Percentiles rank a stretch among this genome's conserved stretches.
phyloP scores from a whole-genome alignment of 2,113 vertebrate species.

The Tupaia tana region DNA sequence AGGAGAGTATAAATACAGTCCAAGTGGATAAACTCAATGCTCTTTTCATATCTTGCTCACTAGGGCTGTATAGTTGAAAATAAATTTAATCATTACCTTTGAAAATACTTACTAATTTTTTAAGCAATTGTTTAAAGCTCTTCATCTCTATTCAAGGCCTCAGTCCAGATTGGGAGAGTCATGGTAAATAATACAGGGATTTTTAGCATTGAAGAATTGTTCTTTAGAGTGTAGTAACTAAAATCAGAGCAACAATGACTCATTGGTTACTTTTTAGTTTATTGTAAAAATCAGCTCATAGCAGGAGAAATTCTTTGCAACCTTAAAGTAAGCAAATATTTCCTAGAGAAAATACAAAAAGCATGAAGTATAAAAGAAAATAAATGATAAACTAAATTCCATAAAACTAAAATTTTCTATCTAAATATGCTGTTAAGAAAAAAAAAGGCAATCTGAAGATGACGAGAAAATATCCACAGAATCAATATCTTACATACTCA shows the following conservation, averaged over 20 bases:
- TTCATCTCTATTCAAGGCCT: not conserved
- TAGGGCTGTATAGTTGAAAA: not conserved
- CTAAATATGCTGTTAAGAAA: slow-evolving; percentile 7
- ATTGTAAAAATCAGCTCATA: not conserved
- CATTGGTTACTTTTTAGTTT: not conserved
- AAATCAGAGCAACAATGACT: not conserved
- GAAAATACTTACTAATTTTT: not conserved
- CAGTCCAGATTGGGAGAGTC: not conserved
- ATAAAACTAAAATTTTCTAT: slow-evolving; percentile 13
- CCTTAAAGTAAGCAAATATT: not conserved
- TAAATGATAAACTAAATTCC: not conserved
- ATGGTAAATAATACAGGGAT: not conserved
- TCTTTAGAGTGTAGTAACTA: not conserved
- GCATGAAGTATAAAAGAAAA: slow-evolving; percentile 7
- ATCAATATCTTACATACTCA: not conserved
- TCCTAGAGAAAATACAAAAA: not conserved
- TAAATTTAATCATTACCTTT: slow-evolving; percentile 5
- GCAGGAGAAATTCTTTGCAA: not conserved
- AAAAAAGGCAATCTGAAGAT: not conserved
- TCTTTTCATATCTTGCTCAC: not conserved
- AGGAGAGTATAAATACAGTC: not conserved
- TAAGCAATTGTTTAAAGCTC: not conserved
- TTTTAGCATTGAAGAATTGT: not conserved
- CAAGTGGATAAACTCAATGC: not conserved
- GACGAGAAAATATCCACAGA: not conserved